Evolutionary conservation across 2,113 vertebrate genomes (phyloP), one percentile per base, ranked within the genome.

Genomic region (Fulica atra): DNA sequence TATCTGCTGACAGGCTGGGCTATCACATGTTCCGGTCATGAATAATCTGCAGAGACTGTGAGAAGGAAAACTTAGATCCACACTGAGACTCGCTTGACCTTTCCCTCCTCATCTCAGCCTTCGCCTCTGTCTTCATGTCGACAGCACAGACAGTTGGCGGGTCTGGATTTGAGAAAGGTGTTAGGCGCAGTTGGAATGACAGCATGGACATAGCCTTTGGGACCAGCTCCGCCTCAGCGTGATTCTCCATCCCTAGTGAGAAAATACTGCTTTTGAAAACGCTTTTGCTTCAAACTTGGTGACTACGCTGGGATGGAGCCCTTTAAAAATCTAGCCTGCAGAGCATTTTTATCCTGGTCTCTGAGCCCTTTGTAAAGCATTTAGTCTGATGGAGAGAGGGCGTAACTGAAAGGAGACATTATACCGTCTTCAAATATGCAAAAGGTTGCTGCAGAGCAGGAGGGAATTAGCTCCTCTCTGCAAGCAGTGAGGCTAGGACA

Each of bases 1-100:
- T 89, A 95, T 95, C 96, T 91, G 95, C 95, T 95, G 96, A 97
- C 96, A 97, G 96, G 95, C 91, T 92, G 96, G 93, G 96, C 95
- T 97, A 92, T 95, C 95, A 88, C 95, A 73, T 88, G 65, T 28
- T 95, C 94, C 63, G 65, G 93, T 95, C 95, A 97, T 97, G 95
- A 96, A 97, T 96, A 97, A 97, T 97, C 95, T 9, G 61, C 93
- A 95, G 96, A 87, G 93, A 61, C 91, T 81, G 96, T 31, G 94
- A 95, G 94, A 95, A 95, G 96, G 94, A 95, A 95, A 96, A 69
- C 93, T 95, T 94, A 84, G 73, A 95, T 93, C 95, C 89, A 21
- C 86, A 13, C 61, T 1, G 15, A 87, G 89, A 89, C 81, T 86
- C 5, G 2, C 83, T 80, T 95, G 96, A 96, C 94, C 96, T 91